These are phyloP conservation scores for Plusia festucae DNA, from an alignment of 2,888 invertebrate genomes.

Conservation along the genomic window DNA sequence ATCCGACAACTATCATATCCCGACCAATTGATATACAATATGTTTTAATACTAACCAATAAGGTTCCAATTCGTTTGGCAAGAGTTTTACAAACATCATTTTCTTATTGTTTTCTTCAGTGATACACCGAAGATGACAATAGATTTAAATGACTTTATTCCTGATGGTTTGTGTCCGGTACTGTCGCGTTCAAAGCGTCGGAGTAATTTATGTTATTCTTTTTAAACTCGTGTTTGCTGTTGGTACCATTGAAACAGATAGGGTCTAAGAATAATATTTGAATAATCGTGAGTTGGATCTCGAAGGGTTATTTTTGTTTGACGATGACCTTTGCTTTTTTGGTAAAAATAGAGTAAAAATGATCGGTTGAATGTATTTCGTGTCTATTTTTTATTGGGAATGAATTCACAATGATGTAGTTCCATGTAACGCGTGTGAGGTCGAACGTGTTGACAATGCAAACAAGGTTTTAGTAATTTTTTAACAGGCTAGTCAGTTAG, in stretches of 20 bases:
- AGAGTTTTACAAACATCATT: constrained; percentile 34
- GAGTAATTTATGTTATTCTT: constrained; percentile 71
- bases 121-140: constrained; percentile 82
- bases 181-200: constrained; percentile 73
- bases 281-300: constrained; percentile 65
- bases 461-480: background rate
- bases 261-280: constrained; percentile 70
- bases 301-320: constrained; percentile 63
- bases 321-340: constrained; percentile 66
- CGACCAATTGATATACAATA: constrained; percentile 21
- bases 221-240: constrained; percentile 70
- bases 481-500: background rate
- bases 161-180: constrained; percentile 77
- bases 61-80: constrained; percentile 55
- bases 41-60: constrained; percentile 27
- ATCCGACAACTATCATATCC: constrained; percentile 51
- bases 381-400: background rate
- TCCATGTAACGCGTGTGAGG: constrained; percentile 30
- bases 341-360: constrained; percentile 50
- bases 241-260: constrained; percentile 80
- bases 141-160: constrained; percentile 86
- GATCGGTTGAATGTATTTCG: constrained; percentile 33
- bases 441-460: background rate
- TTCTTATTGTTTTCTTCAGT: constrained; percentile 65
- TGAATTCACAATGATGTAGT: constrained; percentile 12